Evolutionary conservation across 2,113 vertebrate species (phyloP).

Genomic region (Oreotragus oreotragus): DNA sequence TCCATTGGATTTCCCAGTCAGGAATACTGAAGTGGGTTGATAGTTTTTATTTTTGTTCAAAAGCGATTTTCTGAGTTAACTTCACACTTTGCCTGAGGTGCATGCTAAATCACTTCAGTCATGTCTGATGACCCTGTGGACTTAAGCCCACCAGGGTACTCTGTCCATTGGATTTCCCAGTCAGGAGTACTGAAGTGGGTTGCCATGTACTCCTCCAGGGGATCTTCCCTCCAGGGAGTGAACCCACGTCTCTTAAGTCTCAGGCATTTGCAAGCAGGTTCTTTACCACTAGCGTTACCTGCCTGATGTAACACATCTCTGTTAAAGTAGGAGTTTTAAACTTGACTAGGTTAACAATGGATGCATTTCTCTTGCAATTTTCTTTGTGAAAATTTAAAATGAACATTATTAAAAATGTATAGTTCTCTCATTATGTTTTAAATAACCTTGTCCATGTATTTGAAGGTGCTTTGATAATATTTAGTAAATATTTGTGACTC

Average conservation of each 20-base stretch:
- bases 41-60: background rate
- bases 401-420: background rate
- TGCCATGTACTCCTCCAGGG: background rate
- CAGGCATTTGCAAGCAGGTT: background rate
- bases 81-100: background rate
- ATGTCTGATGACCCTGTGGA: background rate
- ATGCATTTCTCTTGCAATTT: background rate
- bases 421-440: background rate
- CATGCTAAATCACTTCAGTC: background rate
- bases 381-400: background rate
- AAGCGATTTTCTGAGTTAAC: background rate
- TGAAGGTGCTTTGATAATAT: background rate
- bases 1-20: background rate
- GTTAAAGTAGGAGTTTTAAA: background rate
- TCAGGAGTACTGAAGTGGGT: background rate
- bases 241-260: background rate
- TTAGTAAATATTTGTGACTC: background rate
- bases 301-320: background rate
- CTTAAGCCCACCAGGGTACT: background rate
- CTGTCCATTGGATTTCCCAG: background rate
- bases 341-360: background rate
- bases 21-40: background rate
- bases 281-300: background rate
- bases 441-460: background rate
- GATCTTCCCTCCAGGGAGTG: background rate